A percentile compares a stretch with the other conserved stretches of the same genome.
Evolutionary conservation across 2,113 vertebrate genomes (phyloP).

Genomic region (Melanerpes formicivorus): DNA sequence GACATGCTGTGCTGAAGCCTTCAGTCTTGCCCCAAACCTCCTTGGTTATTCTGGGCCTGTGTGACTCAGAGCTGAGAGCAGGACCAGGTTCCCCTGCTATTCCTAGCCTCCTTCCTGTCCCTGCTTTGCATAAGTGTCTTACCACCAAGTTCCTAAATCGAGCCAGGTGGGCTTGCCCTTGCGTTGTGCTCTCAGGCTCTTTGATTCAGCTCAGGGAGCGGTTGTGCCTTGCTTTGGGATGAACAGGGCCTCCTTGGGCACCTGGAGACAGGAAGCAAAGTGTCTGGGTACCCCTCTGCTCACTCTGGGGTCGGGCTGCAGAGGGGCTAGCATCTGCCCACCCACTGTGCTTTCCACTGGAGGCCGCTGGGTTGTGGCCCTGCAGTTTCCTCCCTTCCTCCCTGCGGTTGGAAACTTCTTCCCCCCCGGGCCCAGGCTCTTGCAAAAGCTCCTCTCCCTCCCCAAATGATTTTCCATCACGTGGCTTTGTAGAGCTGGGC

Average conservation of each 20-base stretch:
- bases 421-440: constrained; percentile 45
- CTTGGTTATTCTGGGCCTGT: neutral
- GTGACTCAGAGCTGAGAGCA: neutral
- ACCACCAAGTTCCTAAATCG: constrained; percentile 34
- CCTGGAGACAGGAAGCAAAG: neutral
- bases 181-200: neutral
- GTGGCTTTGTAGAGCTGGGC: constrained; percentile 77
- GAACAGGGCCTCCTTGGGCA: neutral
- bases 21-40: neutral
- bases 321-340: neutral
- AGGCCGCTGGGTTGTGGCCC: constrained; percentile 40
- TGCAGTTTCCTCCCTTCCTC: constrained; percentile 72
- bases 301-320: neutral
- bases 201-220: neutral
- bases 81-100: neutral
- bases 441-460: constrained; percentile 79
- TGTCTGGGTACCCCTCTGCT: neutral
- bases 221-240: rapidly evolving
- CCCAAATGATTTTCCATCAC: constrained; percentile 85
- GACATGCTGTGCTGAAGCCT: neutral
- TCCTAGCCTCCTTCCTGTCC: constrained; percentile 22
- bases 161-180: constrained; percentile 28
- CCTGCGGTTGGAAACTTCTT: constrained; percentile 82
- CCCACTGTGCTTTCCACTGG: neutral
- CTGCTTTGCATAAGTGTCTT: constrained; percentile 14